Evolutionary conservation across 2,797 vertebrate species (phyloP).

Genomic region (Pantherophis alleghaniensis): DNA sequence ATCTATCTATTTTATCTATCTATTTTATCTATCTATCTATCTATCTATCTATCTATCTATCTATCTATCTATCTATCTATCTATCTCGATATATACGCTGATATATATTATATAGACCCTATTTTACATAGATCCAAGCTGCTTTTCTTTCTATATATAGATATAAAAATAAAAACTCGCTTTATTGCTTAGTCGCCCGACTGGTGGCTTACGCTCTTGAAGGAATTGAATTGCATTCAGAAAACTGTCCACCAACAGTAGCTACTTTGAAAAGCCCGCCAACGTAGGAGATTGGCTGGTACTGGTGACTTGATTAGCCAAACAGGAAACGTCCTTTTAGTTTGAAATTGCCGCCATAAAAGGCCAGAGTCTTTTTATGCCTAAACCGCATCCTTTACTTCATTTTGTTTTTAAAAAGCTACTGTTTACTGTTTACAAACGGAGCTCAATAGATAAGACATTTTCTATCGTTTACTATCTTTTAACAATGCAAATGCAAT

Average conservation of each 20-base stretch:
- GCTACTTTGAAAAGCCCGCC: conserved; percentile 3
- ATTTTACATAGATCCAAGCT: no score
- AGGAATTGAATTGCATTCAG: not conserved
- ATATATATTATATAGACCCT: no score
- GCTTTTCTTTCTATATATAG: no score
- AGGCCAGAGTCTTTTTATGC: no score
- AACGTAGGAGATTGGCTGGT: not conserved
- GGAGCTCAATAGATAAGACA: not conserved
- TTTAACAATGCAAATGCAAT: not conserved
- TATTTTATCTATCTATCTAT: no score
- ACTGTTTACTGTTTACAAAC: not conserved
- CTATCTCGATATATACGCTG: no score
- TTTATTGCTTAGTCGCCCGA: not conserved
- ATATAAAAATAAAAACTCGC: not conserved
- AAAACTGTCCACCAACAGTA: no score
- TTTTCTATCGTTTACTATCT: not conserved
- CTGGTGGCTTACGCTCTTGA: not conserved
- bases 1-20: no score
- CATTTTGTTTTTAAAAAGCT: not conserved
- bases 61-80: no score
- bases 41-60: no score
- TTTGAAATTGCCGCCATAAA: not conserved
- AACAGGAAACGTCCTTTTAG: not conserved
- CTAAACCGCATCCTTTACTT: not conserved
- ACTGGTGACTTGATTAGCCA: no score